Evolutionary conservation across 2,888 invertebrate species (phyloP).

Genomic region (Lycophotia porphyrea): DNA sequence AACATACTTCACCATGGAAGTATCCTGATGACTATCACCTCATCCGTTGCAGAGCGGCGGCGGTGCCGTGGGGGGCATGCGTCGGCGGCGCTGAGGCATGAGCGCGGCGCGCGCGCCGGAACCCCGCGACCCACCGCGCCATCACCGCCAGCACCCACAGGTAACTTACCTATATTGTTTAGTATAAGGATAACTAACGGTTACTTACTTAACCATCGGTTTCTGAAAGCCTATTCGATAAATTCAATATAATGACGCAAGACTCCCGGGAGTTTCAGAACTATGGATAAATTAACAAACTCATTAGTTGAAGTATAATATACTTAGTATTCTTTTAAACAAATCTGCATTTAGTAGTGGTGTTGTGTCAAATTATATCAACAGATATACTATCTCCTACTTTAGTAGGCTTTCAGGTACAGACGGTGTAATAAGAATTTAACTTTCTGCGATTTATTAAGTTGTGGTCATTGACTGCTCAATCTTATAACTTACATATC

Average conservation of each 20-base stretch:
- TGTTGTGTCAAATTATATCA: neutral
- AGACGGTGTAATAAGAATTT: neutral
- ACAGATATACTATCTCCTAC: no score
- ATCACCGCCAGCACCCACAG: slow-evolving; percentile 84
- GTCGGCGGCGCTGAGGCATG: slow-evolving; percentile 87
- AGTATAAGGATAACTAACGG: neutral
- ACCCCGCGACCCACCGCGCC: slow-evolving; percentile 87
- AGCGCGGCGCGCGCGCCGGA: slow-evolving; percentile 88
- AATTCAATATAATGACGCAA: neutral
- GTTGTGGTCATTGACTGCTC: neutral
- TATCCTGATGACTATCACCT: neutral
- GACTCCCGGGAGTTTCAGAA: neutral
- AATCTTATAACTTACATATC: neutral
- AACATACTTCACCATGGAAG: neutral
- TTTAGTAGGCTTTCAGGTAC: slow-evolving; percentile 35
- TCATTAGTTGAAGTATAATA: neutral
- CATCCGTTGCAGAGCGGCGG: slow-evolving; percentile 74
- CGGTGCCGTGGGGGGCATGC: slow-evolving; percentile 82
- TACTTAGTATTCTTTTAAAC: no score
- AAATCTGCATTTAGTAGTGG: neutral
- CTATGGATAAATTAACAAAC: neutral
- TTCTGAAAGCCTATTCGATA: slow-evolving; percentile 6
- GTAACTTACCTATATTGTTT: slow-evolving; percentile 67
- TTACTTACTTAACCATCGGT: neutral
- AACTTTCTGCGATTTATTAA: neutral